A percentile compares a stretch with the other conserved stretches of the same genome.
Conservation (phyloP, 2,888 invertebrate genomes). For the Drosophila histrio region DNA sequence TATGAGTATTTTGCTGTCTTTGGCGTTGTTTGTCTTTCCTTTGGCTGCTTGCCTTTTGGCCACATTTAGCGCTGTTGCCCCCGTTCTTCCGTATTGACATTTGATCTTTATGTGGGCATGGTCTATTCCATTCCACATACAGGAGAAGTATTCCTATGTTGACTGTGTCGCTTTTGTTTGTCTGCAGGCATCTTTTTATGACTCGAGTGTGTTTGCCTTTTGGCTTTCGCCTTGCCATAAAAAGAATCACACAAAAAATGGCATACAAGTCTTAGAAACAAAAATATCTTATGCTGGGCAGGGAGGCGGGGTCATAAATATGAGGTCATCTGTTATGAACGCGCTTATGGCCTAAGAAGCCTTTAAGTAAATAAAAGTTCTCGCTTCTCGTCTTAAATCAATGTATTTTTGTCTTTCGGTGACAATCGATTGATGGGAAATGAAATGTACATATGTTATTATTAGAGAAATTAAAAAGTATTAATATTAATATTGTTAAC, state of each 20-base stretch:
- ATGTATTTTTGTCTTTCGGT: background rate
- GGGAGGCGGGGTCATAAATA: constrained; percentile 52
- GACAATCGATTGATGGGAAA: constrained; percentile 26
- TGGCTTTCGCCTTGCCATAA: constrained; percentile 84
- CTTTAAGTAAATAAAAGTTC: constrained; percentile 72
- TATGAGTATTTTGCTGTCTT: constrained; percentile 60
- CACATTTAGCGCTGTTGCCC: constrained; percentile 57
- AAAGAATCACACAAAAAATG: constrained; percentile 54
- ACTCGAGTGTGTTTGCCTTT: constrained; percentile 84
- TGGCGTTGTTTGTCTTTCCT: constrained; percentile 65
- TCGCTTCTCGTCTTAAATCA: background rate
- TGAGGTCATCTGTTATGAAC: constrained; percentile 84
- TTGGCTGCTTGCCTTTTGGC: constrained; percentile 52
- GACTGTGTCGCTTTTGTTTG: constrained; percentile 78
- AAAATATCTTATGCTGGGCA: constrained; percentile 65
- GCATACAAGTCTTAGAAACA: constrained; percentile 68
- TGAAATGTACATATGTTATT: background rate
- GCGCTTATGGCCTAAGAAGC: constrained; percentile 64
- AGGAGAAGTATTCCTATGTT: constrained; percentile 34
- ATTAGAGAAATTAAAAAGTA: background rate
- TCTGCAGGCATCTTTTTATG: constrained; percentile 83
- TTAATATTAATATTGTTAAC: too few relatives aligned
- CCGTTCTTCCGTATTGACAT: constrained; percentile 76
- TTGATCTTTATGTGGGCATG: constrained; percentile 81
- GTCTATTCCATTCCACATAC: constrained; percentile 14